Percentiles rank a stretch among this genome's conserved stretches.
Conservation (phyloP, 2,797 vertebrate genomes). For the Capromys pilorides region DNA sequence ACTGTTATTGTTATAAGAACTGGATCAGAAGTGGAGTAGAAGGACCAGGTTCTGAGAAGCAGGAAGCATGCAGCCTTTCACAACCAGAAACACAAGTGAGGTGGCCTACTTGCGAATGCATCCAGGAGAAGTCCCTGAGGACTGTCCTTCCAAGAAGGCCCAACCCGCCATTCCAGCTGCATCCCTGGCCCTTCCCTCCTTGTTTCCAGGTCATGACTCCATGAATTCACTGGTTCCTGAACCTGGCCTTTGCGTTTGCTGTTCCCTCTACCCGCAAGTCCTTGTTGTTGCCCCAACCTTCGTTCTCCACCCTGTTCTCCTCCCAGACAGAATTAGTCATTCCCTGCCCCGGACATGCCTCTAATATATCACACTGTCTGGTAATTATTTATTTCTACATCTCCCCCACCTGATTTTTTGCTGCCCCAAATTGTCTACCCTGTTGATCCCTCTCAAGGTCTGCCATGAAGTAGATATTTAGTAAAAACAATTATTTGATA, state of each 20-base stretch:
- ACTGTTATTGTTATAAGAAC: not conserved
- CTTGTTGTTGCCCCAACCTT: not conserved
- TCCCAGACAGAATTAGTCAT: constrained; percentile 50
- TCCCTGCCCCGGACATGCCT: constrained; percentile 32
- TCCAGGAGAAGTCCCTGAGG: not conserved
- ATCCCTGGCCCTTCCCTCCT: constrained; percentile 9
- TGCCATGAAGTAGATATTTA: not conserved
- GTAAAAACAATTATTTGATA: not conserved
- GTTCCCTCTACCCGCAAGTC: not conserved
- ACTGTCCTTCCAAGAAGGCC: not conserved
- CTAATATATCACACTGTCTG: constrained; percentile 21
- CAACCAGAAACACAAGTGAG: constrained; percentile 24
- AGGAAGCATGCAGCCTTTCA: not conserved
- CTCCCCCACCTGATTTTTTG: not conserved
- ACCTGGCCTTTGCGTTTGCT: not conserved
- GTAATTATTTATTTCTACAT: constrained; percentile 65
- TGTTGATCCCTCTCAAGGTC: constrained; percentile 27
- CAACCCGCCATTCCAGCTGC: constrained; percentile 59
- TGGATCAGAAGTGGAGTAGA: not conserved
- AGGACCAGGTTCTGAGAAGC: not conserved
- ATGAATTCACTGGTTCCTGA: not conserved
- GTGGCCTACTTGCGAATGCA: not conserved
- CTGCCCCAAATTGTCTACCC: not conserved
- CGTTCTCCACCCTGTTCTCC: constrained; percentile 49
- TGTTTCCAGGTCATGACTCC: not conserved